Base-by-base conservation (phyloP, 2,797 vertebrate genomes). In the Periophthalmus magnuspinnatus region DNA sequence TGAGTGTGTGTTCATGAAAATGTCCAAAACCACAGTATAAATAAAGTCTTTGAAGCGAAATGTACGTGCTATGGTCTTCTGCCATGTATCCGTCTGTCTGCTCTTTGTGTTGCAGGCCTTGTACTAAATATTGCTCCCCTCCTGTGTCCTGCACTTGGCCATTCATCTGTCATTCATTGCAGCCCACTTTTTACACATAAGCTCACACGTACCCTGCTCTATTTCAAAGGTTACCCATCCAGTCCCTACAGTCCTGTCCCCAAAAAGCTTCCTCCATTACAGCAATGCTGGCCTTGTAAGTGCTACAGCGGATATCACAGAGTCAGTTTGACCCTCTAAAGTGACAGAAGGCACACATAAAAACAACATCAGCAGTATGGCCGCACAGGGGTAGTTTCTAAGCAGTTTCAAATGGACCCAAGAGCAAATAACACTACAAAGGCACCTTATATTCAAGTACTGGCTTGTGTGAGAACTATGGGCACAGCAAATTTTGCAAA, bases 11-110 rank as follows among this genome's bases (percentile, higher is more conserved):
- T 17, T 32, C 13, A 54, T 28, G 54, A 56, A 13, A 16, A 58
- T 7, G 24, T 7, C 32, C 8, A 62, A 68, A 76, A 75, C 77
- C 68, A 36, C 72, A 74, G 73, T 84, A 79, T 76, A 88, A 90
- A 92, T 86, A 79, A 84, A 81, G 70, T 75, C 86, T 88, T 89
- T 90, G 87, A 86, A 86, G 88, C 85, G 83, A 84, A 89, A 90
- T 89, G 81, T 80, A 86, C 89, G 86, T 81, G 71, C 22, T 72
- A 14, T 32, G 14, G 64, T 57, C 5, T 14, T 57, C 55, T 57
- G 55, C n/a, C 76, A 68, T 65, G 68, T 71, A 41, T 24, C 72
- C 21, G 22, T 62, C 34, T 41, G 63, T 28, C 67, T 61, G 70
- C 56, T 75, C 22, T 77, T 72, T 75, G 17, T 1, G 0, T 70